Percentiles rank a stretch among this genome's conserved stretches.
These are phyloP conservation scores for Sylvia atricapilla DNA, from an alignment of 2,113 vertebrate genomes.

Conservation along the genomic window DNA sequence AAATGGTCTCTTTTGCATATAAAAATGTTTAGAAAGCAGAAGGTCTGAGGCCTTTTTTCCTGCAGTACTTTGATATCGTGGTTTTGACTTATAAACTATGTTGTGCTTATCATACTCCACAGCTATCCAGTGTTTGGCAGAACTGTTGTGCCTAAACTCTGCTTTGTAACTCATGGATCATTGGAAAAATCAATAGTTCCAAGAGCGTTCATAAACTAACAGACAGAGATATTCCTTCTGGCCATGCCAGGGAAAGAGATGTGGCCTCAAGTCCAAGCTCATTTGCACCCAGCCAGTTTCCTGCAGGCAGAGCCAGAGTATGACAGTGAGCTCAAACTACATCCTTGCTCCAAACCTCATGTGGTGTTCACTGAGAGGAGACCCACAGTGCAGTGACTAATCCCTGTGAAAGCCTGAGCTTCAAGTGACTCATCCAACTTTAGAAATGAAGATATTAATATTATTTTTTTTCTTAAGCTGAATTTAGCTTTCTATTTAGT, in stretches of 20 bases:
- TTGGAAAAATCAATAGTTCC: neutral
- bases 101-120: neutral
- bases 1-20: neutral
- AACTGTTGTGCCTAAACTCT: neutral
- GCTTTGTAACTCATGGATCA: neutral
- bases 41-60: neutral
- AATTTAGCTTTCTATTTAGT: neutral
- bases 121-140: neutral
- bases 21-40: neutral
- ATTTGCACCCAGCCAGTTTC: neutral
- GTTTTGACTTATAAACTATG: neutral
- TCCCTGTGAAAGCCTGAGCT: neutral
- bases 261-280: neutral
- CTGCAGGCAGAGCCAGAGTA: neutral
- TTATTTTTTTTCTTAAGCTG: neutral
- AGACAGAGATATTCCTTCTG: neutral
- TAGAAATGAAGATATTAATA: neutral
- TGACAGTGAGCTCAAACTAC: rapidly evolving
- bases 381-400: neutral
- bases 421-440: neutral
- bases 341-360: neutral
- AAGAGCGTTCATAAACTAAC: rapidly evolving
- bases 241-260: neutral
- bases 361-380: neutral
- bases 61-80: neutral